These are phyloP conservation scores for Reticulitermes speratus DNA, from an alignment of 1,140 invertebrate species.

Conservation along the genomic window DNA sequence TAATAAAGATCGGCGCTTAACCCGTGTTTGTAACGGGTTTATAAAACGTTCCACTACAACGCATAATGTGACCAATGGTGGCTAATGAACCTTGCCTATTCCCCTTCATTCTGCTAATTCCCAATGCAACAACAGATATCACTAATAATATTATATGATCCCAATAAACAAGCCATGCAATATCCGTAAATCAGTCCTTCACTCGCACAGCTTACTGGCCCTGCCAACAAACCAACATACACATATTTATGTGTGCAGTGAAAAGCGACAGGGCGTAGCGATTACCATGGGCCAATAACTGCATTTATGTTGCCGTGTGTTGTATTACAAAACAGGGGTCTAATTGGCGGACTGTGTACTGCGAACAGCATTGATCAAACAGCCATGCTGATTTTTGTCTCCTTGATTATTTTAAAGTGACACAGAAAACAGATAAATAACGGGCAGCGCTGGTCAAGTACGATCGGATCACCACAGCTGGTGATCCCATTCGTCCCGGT, in stretches of 20 bases:
- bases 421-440: background rate
- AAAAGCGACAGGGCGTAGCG: background rate
- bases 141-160: conserved; percentile 8
- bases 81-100: background rate
- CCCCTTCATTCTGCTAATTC: background rate
- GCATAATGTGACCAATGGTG: background rate
- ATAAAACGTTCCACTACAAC: background rate
- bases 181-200: background rate
- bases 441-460: no score
- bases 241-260: background rate
- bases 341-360: background rate
- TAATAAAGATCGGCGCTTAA: background rate
- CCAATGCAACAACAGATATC: background rate
- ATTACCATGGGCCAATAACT: background rate
- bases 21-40: background rate
- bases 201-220: background rate
- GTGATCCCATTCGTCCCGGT: no score
- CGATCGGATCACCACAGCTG: no score
- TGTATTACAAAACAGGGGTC: background rate
- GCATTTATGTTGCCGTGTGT: background rate
- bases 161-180: background rate
- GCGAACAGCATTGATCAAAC: background rate
- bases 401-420: background rate
- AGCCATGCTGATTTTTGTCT: background rate
- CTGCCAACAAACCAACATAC: background rate